Evolutionary conservation across 2,113 vertebrate species (phyloP).

Genomic region (Nyctereutes procyonoides): DNA sequence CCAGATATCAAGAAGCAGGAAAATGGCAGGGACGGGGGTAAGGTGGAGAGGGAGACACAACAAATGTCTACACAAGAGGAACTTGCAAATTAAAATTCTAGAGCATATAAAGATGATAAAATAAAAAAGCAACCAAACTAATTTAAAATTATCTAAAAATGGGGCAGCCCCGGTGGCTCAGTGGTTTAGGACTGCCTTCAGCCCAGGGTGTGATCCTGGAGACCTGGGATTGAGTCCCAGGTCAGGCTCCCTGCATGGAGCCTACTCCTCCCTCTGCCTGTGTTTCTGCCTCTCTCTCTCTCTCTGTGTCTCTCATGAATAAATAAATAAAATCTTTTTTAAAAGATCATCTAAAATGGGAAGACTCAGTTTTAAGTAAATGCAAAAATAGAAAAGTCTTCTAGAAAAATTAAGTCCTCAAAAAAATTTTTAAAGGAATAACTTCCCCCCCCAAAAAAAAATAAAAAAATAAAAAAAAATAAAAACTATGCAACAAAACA

Average conservation of each 20-base stretch:
- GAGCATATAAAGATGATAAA: neutral
- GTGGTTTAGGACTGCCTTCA: too few species aligned
- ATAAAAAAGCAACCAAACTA: neutral
- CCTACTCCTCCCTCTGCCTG: too few species aligned
- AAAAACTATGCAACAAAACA: neutral
- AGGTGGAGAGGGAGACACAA: neutral
- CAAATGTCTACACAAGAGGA: neutral
- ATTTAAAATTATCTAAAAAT: conserved; percentile 4
- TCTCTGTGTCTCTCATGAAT: too few species aligned
- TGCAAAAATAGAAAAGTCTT: neutral
- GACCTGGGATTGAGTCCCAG: too few species aligned
- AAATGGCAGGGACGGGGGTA: neutral
- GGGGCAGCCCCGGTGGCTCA: too few species aligned
- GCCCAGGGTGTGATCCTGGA: too few species aligned
- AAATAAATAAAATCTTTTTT: too few species aligned
- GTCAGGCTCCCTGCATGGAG: too few species aligned
- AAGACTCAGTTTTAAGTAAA: neutral
- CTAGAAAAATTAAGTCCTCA: conserved; percentile 26
- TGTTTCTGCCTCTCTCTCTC: too few species aligned
- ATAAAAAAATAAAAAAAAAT: neutral
- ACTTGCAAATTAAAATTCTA: conserved; percentile 2
- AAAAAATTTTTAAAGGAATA: neutral
- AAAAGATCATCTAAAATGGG: neutral
- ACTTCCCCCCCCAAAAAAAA: neutral
- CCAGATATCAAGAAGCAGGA: neutral